Conservation (phyloP, 2,888 invertebrate species). For the Trissolcus brochymenae region DNA sequence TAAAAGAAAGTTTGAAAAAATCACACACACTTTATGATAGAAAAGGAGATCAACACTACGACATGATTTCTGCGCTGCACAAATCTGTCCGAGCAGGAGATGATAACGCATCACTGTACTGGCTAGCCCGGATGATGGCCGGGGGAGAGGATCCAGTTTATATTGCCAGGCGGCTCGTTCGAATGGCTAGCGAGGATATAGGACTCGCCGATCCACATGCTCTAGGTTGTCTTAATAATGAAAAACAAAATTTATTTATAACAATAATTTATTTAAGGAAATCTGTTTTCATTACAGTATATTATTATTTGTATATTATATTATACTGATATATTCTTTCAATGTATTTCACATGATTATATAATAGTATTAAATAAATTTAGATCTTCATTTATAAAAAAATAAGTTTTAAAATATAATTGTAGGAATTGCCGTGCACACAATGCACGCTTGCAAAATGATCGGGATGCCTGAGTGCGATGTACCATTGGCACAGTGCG, state of each 20-base stretch:
- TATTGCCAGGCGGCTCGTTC: slow-evolving; percentile 85
- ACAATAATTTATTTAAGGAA: no score
- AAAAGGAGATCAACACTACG: slow-evolving; percentile 89
- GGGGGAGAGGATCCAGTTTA: slow-evolving; percentile 89
- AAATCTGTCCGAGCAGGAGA: slow-evolving; percentile 89
- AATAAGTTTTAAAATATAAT: neutral
- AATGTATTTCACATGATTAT: no score
- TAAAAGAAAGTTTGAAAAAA: slow-evolving; percentile 86
- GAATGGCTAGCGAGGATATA: slow-evolving; percentile 87
- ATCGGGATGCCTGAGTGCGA: slow-evolving; percentile 90
- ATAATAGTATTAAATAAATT: no score
- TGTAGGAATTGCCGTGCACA: slow-evolving; percentile 84
- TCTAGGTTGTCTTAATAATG: slow-evolving; percentile 62
- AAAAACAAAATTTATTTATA: no score
- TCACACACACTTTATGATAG: slow-evolving; percentile 88
- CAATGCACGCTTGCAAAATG: slow-evolving; percentile 87
- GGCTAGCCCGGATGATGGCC: slow-evolving; percentile 87
- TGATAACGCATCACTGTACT: slow-evolving; percentile 88
- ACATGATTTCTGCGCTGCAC: slow-evolving; percentile 88
- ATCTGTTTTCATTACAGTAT: no score
- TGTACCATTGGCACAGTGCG: slow-evolving; percentile 86
- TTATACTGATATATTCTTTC: no score
- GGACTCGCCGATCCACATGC: slow-evolving; percentile 79
- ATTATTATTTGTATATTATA: no score
- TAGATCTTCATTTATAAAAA: no score